Conservation (phyloP, 2,797 vertebrate genomes). For the Acipenser oxyrinchus region DNA sequence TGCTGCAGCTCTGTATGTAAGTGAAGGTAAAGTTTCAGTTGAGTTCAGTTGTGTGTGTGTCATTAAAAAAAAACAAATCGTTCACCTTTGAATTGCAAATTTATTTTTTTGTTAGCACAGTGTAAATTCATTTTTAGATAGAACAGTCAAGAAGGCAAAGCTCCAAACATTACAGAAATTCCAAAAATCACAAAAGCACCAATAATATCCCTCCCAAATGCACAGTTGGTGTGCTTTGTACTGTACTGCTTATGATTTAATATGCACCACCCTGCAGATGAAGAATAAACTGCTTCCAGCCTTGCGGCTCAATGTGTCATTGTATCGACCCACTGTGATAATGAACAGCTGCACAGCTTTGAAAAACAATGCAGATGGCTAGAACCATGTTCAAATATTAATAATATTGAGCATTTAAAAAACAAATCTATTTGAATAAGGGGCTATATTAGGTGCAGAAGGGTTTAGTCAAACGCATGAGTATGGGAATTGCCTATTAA, state of each 20-base stretch:
- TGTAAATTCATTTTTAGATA: slow-evolving; percentile 12
- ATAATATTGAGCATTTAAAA: no score
- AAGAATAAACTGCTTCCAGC: neutral
- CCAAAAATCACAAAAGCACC: slow-evolving; percentile 18
- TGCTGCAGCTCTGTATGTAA: no score
- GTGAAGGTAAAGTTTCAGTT: no score
- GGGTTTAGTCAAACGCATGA: no score
- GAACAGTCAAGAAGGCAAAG: slow-evolving; percentile 16
- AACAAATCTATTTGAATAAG: no score
- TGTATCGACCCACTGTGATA: neutral
- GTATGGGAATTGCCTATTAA: no score
- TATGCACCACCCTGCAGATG: neutral
- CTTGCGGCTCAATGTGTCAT: neutral
- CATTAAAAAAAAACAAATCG: no score
- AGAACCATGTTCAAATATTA: neutral
- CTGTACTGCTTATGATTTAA: slow-evolving; percentile 3
- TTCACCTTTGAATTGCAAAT: no score
- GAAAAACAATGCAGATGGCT: neutral
- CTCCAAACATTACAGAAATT: slow-evolving; percentile 7
- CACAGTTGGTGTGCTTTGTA: neutral
- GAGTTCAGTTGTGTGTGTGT: no score
- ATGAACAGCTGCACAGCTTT: neutral
- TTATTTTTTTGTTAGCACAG: slow-evolving; percentile 10
- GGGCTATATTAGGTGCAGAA: no score
- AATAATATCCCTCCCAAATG: neutral